Conservation (phyloP, 2,888 invertebrate genomes). For the Penaeus monodon region DNA sequence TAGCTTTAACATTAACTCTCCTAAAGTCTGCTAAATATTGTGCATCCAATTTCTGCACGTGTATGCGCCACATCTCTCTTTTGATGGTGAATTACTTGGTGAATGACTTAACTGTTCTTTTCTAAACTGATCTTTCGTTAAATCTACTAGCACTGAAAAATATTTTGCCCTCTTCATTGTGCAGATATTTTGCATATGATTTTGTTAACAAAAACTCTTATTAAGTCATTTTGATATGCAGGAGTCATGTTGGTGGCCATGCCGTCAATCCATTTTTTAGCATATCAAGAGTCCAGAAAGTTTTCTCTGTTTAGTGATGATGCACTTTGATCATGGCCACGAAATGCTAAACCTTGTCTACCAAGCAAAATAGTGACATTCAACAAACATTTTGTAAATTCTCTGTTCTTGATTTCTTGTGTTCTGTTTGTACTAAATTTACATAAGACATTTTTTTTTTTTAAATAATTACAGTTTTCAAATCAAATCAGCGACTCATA, state of each 20-base stretch:
- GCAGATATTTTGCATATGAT: conserved; percentile 12
- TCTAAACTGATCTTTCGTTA: conserved; percentile 12
- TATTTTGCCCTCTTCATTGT: conserved; percentile 3
- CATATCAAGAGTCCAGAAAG: conserved; percentile 29
- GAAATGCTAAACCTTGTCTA: conserved; percentile 27
- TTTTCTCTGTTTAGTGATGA: conserved; percentile 30
- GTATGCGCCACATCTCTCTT: conserved; percentile 1
- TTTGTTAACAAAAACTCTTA: conserved; percentile 32
- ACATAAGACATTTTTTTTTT: conserved; percentile 14
- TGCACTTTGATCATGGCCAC: conserved; percentile 20
- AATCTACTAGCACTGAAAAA: conserved; percentile 35
- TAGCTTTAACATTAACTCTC: conserved; percentile 19
- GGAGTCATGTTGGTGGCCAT: conserved; percentile 21
- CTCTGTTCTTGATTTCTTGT: conserved; percentile 18
- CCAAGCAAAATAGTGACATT: conserved; percentile 13
- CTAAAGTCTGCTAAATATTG: conserved; percentile 14
- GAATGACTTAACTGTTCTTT: conserved; percentile 31
- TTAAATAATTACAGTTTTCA: neutral
- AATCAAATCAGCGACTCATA: neutral
- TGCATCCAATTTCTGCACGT: conserved; percentile 23
- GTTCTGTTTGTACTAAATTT: conserved; percentile 15
- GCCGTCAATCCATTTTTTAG: conserved; percentile 2
- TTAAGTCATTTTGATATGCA: conserved; percentile 32
- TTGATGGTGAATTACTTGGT: conserved; percentile 15
- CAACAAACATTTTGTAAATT: conserved; percentile 7